phyloP scores from a whole-genome alignment of 2,113 vertebrate species.

The Oryctolagus cuniculus region mOryCun1.1 NC_091442.1:117425501-117426000 shows the following conservation, averaged over 20 bases:
- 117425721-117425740: conserved; percentile 96
- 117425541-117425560: background rate
- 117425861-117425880: conserved; percentile 90
- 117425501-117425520: background rate
- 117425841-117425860: conserved; percentile 90
- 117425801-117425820: conserved; percentile 99
- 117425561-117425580: background rate
- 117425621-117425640: conserved; percentile 60
- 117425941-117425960: conserved; percentile 88
- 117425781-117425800: conserved; percentile 99
- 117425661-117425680: conserved; percentile 91
- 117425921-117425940: conserved; percentile 88
- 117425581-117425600: background rate
- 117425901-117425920: conserved; percentile 86
- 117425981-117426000: conserved; percentile 60
- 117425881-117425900: conserved; percentile 89
- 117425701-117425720: conserved; percentile 89
- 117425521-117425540: background rate
- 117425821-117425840: conserved; percentile 97
- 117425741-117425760: conserved; percentile 99
- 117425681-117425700: conserved; percentile 91
- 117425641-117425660: conserved; percentile 86
- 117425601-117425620: background rate
- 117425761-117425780: conserved; percentile 98
- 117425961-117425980: conserved; percentile 90